Evolutionary conservation across 2,797 vertebrate genomes (phyloP).

Genomic region (Danio jaintianensis): DNA sequence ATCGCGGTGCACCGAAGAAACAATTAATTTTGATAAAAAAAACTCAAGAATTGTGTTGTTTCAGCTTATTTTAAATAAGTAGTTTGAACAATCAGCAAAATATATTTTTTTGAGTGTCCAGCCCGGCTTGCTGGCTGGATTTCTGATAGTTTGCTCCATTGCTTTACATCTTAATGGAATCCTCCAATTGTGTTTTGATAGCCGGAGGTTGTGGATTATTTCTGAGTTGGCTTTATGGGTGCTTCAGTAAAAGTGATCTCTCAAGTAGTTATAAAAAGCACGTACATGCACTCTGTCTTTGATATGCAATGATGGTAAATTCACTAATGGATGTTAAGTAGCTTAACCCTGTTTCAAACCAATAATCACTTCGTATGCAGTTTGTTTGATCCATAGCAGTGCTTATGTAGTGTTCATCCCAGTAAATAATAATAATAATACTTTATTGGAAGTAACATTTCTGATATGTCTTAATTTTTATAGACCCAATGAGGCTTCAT

Average conservation of each 20-base stretch:
- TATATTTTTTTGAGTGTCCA: too few species aligned
- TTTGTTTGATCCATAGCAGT: slow-evolving; percentile 21
- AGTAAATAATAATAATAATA: not conserved
- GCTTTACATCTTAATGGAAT: slow-evolving; percentile 44
- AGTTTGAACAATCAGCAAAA: too few species aligned
- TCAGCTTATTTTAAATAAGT: too few species aligned
- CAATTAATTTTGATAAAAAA: too few species aligned
- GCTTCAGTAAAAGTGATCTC: slow-evolving; percentile 4
- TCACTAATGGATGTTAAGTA: slow-evolving; percentile 51
- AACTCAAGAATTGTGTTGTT: too few species aligned
- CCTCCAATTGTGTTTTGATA: slow-evolving; percentile 13
- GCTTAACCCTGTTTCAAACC: slow-evolving; percentile 31
- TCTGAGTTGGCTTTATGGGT: slow-evolving; percentile 28
- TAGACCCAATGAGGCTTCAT: not conserved
- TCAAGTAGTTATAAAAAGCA: slow-evolving; percentile 27
- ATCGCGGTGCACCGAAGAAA: too few species aligned
- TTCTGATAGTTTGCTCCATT: not conserved
- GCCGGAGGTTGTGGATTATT: slow-evolving; percentile 16
- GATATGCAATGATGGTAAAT: slow-evolving; percentile 29
- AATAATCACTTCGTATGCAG: not conserved
- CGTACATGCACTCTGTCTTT: not conserved
- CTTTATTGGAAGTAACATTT: slow-evolving; percentile 5
- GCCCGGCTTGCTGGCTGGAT: not conserved
- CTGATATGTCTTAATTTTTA: not conserved
- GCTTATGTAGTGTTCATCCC: not conserved